Base-by-base conservation (phyloP, 2,797 vertebrate species). In the Acrocephalus scirpaceus region DNA sequence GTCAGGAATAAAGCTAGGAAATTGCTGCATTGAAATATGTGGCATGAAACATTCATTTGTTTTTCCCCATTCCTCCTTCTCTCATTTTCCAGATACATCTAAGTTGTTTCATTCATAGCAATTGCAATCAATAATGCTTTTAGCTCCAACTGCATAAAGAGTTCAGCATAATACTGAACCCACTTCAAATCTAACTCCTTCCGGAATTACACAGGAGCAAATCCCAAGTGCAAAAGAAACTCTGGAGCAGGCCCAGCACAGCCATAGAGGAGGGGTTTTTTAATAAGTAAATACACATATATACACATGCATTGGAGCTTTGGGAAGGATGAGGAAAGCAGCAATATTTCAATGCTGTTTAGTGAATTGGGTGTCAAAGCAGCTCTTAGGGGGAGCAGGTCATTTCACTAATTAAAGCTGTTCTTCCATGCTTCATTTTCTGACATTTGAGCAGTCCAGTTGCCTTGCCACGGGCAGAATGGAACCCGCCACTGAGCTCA, bases 121-220 rank as follows among this genome's bases (percentile, higher is more conserved):
- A 92, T 88, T 79, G 60, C 62, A 93, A 96, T 95, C 92, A 0
- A 96, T 97, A 96, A 92, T 47, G 79, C 92, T 97, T 95, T 97
- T 92, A 97, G 77, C 82, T 42, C 47, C 0, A 3, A 67, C 70
- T 36, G 60, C 71, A 51, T 36, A 7, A 9, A 5, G 40, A 81
- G 60, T 42, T 60, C 66, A 44, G 88, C 86, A 71, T 17, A 67
- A 85, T n/a, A 32, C 85, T 44, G 73, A 79, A 60, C 48, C 74
- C 82, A 34, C 64, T 76, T 53, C 82, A 25, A 70, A 81, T 1
- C 62, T 23, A 70, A 42, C 38, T 50, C 64, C 50, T 78, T 79
- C 60, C 4, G 0, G 73, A 92, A 71, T 45, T n/a, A 23, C 56
- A 83, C 23, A 12, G 86, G 10, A 82, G 8, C 44, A 82, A 91